phyloP scores from a whole-genome alignment of 2,113 vertebrate species.

The Panthera tigris region DNA sequence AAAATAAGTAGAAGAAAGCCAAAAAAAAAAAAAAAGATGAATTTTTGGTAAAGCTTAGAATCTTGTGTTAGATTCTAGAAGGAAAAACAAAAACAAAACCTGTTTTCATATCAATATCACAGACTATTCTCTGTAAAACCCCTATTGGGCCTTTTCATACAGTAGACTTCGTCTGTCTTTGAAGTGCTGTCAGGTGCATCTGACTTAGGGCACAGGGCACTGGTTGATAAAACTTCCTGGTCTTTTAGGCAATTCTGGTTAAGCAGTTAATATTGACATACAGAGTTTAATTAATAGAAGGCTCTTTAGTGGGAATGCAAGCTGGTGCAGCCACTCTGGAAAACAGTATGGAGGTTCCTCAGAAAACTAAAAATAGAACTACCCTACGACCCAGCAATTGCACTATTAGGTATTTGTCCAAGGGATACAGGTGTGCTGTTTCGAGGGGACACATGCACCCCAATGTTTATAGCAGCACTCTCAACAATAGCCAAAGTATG shows the following conservation, averaged over 20 bases:
- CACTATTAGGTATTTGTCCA: no score
- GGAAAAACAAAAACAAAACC: neutral
- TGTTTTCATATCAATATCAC: neutral
- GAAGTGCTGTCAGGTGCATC: neutral
- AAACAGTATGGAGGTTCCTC: no score
- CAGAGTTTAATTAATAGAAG: neutral
- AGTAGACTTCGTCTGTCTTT: neutral
- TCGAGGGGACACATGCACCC: no score
- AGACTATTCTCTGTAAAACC: neutral
- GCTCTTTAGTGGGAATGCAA: neutral
- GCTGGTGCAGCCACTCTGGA: no score
- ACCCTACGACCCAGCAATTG: no score
- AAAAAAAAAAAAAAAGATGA: neutral
- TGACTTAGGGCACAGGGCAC: neutral
- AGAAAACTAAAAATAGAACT: no score
- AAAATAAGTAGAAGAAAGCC: neutral
- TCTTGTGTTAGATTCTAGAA: neutral
- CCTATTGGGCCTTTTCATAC: neutral
- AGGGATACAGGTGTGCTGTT: no score
- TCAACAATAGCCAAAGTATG: no score
- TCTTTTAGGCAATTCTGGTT: neutral
- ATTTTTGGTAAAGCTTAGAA: slow-evolving; percentile 31
- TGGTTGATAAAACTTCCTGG: neutral
- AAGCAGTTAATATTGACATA: slow-evolving; percentile 46
- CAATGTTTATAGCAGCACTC: no score